Base-by-base conservation (phyloP, 2,797 vertebrate species). In the Xiphorhynchus erythropygius region DNA sequence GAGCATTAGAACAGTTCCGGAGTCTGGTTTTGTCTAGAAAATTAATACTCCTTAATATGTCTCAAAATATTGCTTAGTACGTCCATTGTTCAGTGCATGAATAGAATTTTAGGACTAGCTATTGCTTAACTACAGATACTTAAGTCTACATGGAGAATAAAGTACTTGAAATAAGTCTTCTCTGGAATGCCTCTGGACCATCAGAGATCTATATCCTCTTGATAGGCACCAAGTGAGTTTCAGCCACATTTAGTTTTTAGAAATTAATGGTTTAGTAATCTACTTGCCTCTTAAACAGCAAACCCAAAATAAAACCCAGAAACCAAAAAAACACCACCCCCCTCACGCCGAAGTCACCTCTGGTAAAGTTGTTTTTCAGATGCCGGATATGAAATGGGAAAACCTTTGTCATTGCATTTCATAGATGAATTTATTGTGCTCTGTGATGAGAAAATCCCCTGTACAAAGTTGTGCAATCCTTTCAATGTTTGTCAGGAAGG, bases 151-250 rank as follows among this genome's bases (percentile, higher is more conserved):
- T 53, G 71, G 87, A 97, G 91, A 64, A 82, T 70, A 35, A 89
- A 92, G 67, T 97, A 68, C 57, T 82, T 91, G 90, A 92, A 95
- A 97, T 95, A 90, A 79, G 86, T 94, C 87, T 95, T 94, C 60
- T 80, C 64, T 94, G 50, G 97, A 97, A 97, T 97, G 95, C 90
- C 85, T 93, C 23, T 90, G 97, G 92, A 97, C 95, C 85, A 88
- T 60, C 50, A 41, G 59, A 97, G 96, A 94, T 97, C 94, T 96
- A 50, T 84, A 41, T 84, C 94, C 76, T 93, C 73, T 59, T n/a
- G 47, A 55, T 59, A 73, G 87, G 82, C 50, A 42, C 24, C 64
- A 90, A 84, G 25, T 22, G 89, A 39, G 42, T 71, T 79, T 75
- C 42, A 80, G 41, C 37, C 49, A 62, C 77, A 64, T 41, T 27